Percentiles rank a stretch among this genome's conserved stretches.
These are phyloP conservation scores for Perodicticus potto DNA, from an alignment of 2,797 vertebrate genomes.

Conservation along the genomic window DNA sequence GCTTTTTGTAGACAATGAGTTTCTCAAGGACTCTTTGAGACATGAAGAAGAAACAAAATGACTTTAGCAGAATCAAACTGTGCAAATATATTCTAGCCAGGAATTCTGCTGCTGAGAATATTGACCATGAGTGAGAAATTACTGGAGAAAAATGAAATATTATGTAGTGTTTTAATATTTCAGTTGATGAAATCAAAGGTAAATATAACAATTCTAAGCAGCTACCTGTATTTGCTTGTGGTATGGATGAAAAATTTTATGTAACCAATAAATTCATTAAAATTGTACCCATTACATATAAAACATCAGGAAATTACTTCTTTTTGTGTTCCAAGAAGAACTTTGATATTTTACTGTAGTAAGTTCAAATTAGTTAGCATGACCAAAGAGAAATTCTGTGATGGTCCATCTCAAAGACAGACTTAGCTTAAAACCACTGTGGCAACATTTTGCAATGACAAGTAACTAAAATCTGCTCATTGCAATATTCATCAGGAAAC, in stretches of 20 bases:
- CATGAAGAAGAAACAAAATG: neutral
- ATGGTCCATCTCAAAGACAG: neutral
- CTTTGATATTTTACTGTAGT: neutral
- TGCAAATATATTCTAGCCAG: neutral
- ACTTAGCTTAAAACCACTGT: neutral
- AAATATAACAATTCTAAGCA: conserved; percentile 12
- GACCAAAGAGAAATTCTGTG: conserved; percentile 15
- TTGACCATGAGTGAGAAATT: neutral
- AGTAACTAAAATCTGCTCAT: neutral
- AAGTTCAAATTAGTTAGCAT: neutral
- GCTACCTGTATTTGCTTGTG: neutral
- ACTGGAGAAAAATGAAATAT: neutral
- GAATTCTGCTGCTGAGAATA: neutral
- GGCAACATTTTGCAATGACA: conserved; percentile 21
- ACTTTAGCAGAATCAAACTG: neutral
- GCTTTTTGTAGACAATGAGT: neutral
- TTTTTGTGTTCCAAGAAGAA: conserved; percentile 5
- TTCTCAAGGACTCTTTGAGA: conserved; percentile 8
- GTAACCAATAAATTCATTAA: neutral
- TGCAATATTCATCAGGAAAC: conserved; percentile 36
- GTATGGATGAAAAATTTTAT: neutral
- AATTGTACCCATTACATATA: neutral
- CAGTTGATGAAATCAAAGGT: neutral
- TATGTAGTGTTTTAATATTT: neutral
- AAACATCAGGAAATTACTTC: neutral